A percentile compares a stretch with the other conserved stretches of the same genome.
Conservation (phyloP, 2,888 invertebrate genomes). For the Tanytarsus gracilentus region DNA sequence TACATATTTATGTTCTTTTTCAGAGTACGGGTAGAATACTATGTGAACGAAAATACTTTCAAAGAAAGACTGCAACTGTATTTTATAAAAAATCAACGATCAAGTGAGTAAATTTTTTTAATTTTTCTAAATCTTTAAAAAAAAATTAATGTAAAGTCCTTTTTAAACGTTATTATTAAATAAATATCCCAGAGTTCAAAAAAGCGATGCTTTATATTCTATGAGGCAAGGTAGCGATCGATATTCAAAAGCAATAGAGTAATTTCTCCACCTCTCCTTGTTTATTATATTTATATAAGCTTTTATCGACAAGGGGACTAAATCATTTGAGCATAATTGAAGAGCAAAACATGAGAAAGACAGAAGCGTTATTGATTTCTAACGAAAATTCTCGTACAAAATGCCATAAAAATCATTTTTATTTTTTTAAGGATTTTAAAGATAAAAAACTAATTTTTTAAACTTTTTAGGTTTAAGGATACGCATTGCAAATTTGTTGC, state of each 20-base stretch:
- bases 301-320: too few relatives aligned
- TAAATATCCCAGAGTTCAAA: too few relatives aligned
- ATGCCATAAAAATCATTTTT: not conserved
- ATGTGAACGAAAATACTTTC: slow-evolving; percentile 97
- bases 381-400: not conserved
- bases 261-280: too few relatives aligned
- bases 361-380: too few relatives aligned
- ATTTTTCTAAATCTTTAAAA: too few relatives aligned
- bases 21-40: slow-evolving; percentile 99
- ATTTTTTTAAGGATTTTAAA: not conserved
- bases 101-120: slow-evolving; percentile 70
- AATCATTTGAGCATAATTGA: too few relatives aligned
- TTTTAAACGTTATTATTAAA: too few relatives aligned
- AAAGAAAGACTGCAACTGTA: slow-evolving; percentile 97
- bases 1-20: slow-evolving; percentile 39
- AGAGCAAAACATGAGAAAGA: too few relatives aligned
- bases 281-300: too few relatives aligned
- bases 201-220: too few relatives aligned
- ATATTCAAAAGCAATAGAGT: too few relatives aligned
- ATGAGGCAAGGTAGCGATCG: too few relatives aligned
- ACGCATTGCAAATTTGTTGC: slow-evolving; percentile 93
- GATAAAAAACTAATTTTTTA: not conserved
- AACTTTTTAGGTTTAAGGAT: slow-evolving; percentile 83
- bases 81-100: slow-evolving; percentile 98
- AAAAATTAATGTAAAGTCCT: not conserved